phyloP scores from a whole-genome alignment of 2,113 vertebrate species.

The Aphyosemion australe region DNA sequence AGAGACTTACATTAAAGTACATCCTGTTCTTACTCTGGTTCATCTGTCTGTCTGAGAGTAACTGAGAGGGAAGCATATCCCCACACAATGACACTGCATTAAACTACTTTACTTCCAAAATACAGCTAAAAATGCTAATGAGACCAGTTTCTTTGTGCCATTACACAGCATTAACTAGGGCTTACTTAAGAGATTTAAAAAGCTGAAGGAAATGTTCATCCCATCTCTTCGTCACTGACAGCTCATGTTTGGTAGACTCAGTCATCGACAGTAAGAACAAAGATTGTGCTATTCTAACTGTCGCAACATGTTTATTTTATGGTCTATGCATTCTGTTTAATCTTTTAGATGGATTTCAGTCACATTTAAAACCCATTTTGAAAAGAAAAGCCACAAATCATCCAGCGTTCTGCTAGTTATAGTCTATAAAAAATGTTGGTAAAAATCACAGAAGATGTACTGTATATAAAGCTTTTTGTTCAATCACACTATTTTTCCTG shows the following conservation, averaged over 20 bases:
- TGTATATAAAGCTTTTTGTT: no score
- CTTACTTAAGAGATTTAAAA: constrained; percentile 9
- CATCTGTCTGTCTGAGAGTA: background rate
- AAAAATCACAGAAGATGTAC: no score
- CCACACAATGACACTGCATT: constrained; percentile 15
- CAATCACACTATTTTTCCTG: no score
- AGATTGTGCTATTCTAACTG: background rate
- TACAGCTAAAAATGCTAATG: background rate
- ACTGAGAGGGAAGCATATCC: background rate
- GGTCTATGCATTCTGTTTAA: background rate
- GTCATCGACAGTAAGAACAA: background rate
- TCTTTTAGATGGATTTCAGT: background rate
- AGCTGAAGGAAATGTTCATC: background rate
- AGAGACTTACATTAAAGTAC: constrained; percentile 16
- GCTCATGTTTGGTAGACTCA: constrained; percentile 6
- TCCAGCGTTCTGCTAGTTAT: background rate
- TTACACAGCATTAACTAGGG: constrained; percentile 12
- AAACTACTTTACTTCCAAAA: background rate
- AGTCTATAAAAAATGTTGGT: no score
- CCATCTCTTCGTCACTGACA: background rate
- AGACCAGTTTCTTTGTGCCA: background rate
- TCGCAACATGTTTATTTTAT: background rate
- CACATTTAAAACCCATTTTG: background rate
- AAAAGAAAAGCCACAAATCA: background rate
- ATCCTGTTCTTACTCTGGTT: constrained; percentile 9